Evolutionary conservation across 2,888 invertebrate genomes (phyloP).

Genomic region (Andrena dorsata): DNA sequence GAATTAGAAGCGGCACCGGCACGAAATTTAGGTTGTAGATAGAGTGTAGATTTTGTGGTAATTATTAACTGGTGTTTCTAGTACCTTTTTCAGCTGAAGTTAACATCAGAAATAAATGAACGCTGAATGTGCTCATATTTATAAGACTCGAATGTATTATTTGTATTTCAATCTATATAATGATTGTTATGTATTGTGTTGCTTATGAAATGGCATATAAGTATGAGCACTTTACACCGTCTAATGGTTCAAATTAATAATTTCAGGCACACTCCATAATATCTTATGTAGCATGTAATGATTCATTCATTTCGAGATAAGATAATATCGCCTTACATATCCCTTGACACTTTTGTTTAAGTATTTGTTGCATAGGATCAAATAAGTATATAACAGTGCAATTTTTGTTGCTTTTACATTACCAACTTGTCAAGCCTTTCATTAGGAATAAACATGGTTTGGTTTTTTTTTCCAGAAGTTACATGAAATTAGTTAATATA

Average conservation of each 20-base stretch:
- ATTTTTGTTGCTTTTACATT: background rate
- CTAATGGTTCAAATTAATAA: slow-evolving; percentile 1
- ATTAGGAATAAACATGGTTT: background rate
- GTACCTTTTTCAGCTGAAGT: slow-evolving; percentile 40
- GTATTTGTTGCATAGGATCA: background rate
- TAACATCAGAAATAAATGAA: background rate
- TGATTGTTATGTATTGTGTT: background rate
- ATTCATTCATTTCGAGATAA: slow-evolving; percentile 16
- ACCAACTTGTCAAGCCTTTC: background rate
- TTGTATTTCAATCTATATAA: background rate
- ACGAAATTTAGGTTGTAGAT: slow-evolving; percentile 1
- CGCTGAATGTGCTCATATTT: slow-evolving; percentile 22
- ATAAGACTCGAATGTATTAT: background rate
- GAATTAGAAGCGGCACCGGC: background rate
- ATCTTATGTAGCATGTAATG: background rate
- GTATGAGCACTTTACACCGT: slow-evolving; percentile 10
- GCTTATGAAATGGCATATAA: background rate
- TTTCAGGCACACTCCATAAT: slow-evolving; percentile 17
- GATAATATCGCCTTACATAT: background rate
- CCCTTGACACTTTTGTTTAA: background rate
- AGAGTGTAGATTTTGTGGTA: slow-evolving; percentile 10
- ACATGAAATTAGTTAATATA: background rate
- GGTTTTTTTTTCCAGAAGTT: background rate
- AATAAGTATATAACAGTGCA: background rate
- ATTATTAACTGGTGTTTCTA: slow-evolving; percentile 30